phyloP scores from a whole-genome alignment of 2,113 vertebrate genomes.

The Columba janthina region DNA sequence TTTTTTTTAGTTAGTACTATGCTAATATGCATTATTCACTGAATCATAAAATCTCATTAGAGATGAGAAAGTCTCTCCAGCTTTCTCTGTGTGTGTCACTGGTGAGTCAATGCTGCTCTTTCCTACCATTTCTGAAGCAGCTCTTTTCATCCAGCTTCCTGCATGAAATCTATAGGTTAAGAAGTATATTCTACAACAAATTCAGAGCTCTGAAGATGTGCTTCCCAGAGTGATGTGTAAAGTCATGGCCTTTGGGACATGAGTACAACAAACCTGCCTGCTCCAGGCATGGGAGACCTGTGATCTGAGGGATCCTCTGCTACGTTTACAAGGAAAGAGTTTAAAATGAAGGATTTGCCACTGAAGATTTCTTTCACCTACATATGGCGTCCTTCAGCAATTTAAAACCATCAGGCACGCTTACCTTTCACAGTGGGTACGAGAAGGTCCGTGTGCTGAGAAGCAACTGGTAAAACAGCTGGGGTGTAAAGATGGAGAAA shows the following conservation, averaged over 20 bases:
- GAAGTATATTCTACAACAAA: background rate
- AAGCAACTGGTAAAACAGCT: background rate
- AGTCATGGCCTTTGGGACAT: background rate
- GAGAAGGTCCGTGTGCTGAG: background rate
- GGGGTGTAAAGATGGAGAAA: background rate
- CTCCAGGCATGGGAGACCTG: background rate
- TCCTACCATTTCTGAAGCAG: background rate
- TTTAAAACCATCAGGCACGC: background rate
- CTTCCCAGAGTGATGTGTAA: background rate
- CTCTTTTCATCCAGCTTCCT: background rate
- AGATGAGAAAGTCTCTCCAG: slow-evolving; percentile 16
- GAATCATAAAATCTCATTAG: slow-evolving; percentile 51
- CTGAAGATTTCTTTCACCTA: background rate
- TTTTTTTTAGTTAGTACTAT: slow-evolving; percentile 56
- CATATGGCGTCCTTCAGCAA: background rate
- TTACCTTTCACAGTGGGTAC: background rate
- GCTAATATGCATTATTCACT: slow-evolving; percentile 67
- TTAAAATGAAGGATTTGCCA: background rate
- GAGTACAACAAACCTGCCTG: background rate
- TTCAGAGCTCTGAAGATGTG: background rate
- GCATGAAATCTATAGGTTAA: background rate
- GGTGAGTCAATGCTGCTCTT: background rate
- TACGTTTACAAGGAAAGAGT: background rate
- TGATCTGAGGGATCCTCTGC: accelerated
- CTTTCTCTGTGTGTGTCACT: background rate